phyloP scores from a whole-genome alignment of 2,797 vertebrate genomes.

The Etheostoma perlongum region DNA sequence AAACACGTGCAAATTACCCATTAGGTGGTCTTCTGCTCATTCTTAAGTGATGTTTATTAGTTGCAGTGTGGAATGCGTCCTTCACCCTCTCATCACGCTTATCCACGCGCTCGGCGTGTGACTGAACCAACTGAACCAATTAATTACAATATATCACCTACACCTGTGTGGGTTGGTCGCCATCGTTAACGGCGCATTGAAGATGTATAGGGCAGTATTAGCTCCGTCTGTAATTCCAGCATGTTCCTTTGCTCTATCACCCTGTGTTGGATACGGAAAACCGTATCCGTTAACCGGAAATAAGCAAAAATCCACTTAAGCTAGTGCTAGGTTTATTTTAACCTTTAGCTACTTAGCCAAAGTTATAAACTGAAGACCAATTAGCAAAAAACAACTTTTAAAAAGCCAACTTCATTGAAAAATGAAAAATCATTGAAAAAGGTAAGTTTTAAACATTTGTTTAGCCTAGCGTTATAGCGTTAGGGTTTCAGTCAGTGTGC shows the following conservation, averaged over 20 bases:
- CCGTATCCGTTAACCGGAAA: not conserved
- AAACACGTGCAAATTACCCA: constrained; percentile 34
- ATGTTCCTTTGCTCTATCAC: not conserved
- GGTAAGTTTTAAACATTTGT: not conserved
- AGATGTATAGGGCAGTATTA: too few species aligned
- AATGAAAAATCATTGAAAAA: not conserved
- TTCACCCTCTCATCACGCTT: not conserved
- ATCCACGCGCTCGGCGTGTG: not conserved
- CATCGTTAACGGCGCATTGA: too few species aligned
- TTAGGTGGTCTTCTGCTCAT: constrained; percentile 13
- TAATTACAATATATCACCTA: not conserved
- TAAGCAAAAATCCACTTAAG: not conserved
- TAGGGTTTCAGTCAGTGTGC: not conserved
- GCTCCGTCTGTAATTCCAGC: not conserved
- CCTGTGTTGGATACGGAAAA: not conserved
- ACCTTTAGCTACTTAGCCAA: not conserved
- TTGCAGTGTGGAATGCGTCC: not conserved
- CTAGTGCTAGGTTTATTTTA: not conserved
- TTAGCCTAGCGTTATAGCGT: too few species aligned
- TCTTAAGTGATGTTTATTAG: constrained; percentile 8
- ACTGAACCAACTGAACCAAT: not conserved
- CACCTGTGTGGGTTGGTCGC: constrained; percentile 6
- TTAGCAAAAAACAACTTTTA: too few species aligned
- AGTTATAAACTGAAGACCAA: not conserved
- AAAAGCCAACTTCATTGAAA: too few species aligned